A percentile compares a stretch with the other conserved stretches of the same genome.
phyloP scores from a whole-genome alignment of 2,888 invertebrate genomes.

The Xestia sexstrigata region DNA sequence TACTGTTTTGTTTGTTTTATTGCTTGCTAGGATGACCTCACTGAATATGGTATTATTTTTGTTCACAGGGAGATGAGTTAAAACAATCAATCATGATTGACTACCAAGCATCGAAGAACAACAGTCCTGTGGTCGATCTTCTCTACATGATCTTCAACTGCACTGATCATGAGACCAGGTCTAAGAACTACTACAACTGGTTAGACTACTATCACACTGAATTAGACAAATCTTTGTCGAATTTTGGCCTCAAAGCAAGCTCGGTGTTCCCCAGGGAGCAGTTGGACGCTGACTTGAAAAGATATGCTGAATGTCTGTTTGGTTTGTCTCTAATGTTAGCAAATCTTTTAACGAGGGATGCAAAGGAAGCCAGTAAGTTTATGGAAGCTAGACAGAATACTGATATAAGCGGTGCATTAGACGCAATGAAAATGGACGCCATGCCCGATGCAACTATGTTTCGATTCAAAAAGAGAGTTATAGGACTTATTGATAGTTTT shows the following conservation, averaged over 20 bases:
- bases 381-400: not conserved
- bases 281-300: constrained; percentile 66
- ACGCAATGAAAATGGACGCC: constrained; percentile 3
- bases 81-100: constrained; percentile 34
- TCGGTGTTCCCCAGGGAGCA: constrained; percentile 65
- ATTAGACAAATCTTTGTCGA: constrained; percentile 62
- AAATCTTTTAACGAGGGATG: constrained; percentile 28
- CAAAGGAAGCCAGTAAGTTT: constrained; percentile 16
- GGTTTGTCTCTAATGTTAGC: constrained; percentile 4
- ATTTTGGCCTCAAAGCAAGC: constrained; percentile 63
- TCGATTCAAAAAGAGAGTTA: constrained; percentile 26
- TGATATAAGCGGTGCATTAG: not conserved
- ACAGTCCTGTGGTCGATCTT: constrained; percentile 70
- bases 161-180: constrained; percentile 70
- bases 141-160: constrained; percentile 71
- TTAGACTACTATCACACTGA: constrained; percentile 69
- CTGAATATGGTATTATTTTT: not conserved
- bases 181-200: constrained; percentile 68
- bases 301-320: constrained; percentile 2
- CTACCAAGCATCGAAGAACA: constrained; percentile 54
- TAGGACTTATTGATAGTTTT: constrained; percentile 33
- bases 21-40: not conserved
- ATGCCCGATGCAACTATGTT: constrained; percentile 2
- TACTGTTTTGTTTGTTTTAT: not conserved
- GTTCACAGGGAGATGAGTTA: constrained; percentile 10